A percentile compares a stretch with the other conserved stretches of the same genome.
These are phyloP conservation scores for Phalera bucephala DNA, from an alignment of 2,888 invertebrate genomes.

Conservation along the genomic window DNA sequence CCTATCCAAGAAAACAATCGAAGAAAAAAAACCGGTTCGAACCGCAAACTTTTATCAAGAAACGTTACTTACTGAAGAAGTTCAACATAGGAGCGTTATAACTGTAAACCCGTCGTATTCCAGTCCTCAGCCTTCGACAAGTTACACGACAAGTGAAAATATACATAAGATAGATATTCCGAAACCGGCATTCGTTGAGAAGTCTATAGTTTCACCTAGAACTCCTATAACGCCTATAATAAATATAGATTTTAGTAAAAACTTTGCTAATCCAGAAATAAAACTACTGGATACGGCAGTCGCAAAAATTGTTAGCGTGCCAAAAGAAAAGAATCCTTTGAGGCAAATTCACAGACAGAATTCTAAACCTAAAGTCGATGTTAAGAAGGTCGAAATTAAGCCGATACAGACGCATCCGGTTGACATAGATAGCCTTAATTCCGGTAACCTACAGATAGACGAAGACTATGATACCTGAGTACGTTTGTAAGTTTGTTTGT, in stretches of 20 bases:
- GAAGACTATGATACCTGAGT: slow-evolving; percentile 82
- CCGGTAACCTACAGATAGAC: slow-evolving; percentile 73
- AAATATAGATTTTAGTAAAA: slow-evolving; percentile 74
- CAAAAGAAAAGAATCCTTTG: slow-evolving; percentile 37
- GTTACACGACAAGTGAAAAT: slow-evolving; percentile 50
- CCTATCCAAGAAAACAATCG: slow-evolving; percentile 50
- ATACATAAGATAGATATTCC: slow-evolving; percentile 41
- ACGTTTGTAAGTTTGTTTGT: slow-evolving; percentile 46
- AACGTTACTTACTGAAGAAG: slow-evolving; percentile 55
- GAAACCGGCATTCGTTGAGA: slow-evolving; percentile 1
- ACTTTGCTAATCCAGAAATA: slow-evolving; percentile 63
- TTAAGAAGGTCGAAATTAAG: slow-evolving; percentile 51
- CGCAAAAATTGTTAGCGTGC: slow-evolving; percentile 42
- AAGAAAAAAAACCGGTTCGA: slow-evolving; percentile 43
- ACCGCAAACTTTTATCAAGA: slow-evolving; percentile 75
- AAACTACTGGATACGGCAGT: slow-evolving; percentile 60
- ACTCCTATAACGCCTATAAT: slow-evolving; percentile 62
- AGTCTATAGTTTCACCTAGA: slow-evolving; percentile 23
- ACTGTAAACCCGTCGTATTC: slow-evolving; percentile 65
- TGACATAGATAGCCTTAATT: slow-evolving; percentile 64
- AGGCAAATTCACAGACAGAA: slow-evolving; percentile 53
- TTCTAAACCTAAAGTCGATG: slow-evolving; percentile 53
- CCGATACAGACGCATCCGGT: slow-evolving; percentile 40
- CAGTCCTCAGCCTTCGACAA: slow-evolving; percentile 71
- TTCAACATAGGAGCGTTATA: slow-evolving; percentile 63